Evolutionary conservation across 2,888 invertebrate genomes (phyloP), one percentile per base, ranked within the genome.

Genomic region (Orthosia incerta): DNA sequence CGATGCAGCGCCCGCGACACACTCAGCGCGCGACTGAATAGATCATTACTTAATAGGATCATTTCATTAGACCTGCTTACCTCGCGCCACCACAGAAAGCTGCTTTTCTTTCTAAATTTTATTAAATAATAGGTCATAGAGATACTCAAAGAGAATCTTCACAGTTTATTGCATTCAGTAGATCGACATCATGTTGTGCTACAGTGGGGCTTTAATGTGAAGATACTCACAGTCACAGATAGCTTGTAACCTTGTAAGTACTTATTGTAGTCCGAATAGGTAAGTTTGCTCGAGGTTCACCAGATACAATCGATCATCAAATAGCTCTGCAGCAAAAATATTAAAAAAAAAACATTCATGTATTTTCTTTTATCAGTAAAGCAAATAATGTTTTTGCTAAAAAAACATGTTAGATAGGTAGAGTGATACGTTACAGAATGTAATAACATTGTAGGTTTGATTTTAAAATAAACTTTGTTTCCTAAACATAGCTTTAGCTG

Each of bases 21-120:
- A 79, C 67, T 78, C 53, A 59, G 18, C 73, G 59, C 39, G 39
- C 39, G 39, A 39, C 59, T 71, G 71, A 77, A 78, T 71, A 77
- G 65, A 57, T 66, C 51, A 66, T 77, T 66, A 60, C 50, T 18
- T 67, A 67, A 78, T 46, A 60, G 45, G 56, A 62, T 71, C 57
- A 63, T 59, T 59, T 55, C 53, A 64, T 50, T 75, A 51, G 16
- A 46, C 45, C 67, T 50, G 45, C 60, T 66, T 50, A 50, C 45
- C 16, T 50, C 20, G 20, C n/a, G 26, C 15, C 11, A 23, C 23
- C 46, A 20, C 26, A 59, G 31, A 23, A 59, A 59, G 39, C 23
- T 60, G 26, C 26, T 31, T 23, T 67, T 56, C 45, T 23, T 75
- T 56, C 12, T 7, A 50, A 39, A 66, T n/a, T 50, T 75, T 13